phyloP scores from a whole-genome alignment of 2,113 vertebrate genomes.

The Micronycteris hirsuta region DNA sequence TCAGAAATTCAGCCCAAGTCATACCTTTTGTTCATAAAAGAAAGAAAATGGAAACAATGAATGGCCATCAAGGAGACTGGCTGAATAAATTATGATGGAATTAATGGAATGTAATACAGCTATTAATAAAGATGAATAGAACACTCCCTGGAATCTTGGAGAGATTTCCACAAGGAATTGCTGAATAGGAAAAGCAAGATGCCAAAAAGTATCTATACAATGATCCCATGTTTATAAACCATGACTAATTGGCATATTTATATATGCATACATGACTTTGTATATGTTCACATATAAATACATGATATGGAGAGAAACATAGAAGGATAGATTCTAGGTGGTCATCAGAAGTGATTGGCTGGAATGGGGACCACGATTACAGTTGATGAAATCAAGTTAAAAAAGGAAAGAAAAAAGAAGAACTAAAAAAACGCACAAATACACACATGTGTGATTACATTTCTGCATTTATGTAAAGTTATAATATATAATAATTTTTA shows the following conservation, averaged over 20 bases:
- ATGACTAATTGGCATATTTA: neutral
- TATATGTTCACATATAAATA: neutral
- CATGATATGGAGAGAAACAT: neutral
- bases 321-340: neutral
- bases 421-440: neutral
- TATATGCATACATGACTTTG: neutral
- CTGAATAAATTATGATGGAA: neutral
- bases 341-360: neutral
- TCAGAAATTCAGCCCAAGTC: neutral
- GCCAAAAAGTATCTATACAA: neutral
- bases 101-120: neutral
- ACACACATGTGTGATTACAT: neutral
- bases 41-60: neutral
- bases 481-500: neutral
- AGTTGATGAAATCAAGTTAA: neutral
- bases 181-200: constrained; percentile 4
- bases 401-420: neutral
- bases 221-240: neutral
- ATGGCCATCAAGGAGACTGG: neutral
- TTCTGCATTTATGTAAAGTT: neutral
- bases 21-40: neutral
- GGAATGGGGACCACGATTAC: neutral
- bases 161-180: neutral
- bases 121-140: neutral
- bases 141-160: neutral